A percentile compares a stretch with the other conserved stretches of the same genome.
phyloP scores from a whole-genome alignment of 1,140 invertebrate genomes.

The Parapsyche elsis region DNA sequence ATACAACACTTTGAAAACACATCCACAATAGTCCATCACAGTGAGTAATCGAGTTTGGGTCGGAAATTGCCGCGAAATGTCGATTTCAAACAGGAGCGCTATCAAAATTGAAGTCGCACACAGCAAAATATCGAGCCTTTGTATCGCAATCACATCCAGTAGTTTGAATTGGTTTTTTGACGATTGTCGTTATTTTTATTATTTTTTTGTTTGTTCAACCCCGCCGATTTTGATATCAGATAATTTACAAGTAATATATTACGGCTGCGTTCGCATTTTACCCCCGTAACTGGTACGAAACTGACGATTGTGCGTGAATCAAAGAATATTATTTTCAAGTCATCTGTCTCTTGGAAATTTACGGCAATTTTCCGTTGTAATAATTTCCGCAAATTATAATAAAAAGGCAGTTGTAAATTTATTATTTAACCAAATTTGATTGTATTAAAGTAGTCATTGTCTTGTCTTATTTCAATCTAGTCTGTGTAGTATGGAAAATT shows the following conservation, averaged over 20 bases:
- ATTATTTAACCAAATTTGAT: background rate
- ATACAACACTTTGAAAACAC: too few relatives aligned
- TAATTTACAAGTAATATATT: background rate
- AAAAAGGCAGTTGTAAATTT: background rate
- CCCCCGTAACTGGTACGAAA: conserved; percentile 29
- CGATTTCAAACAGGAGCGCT: background rate
- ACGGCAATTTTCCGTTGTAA: background rate
- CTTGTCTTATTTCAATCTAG: too few relatives aligned
- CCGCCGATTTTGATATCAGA: background rate
- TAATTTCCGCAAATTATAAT: too few relatives aligned
- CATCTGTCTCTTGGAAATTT: background rate
- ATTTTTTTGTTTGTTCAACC: background rate
- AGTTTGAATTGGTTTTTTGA: background rate
- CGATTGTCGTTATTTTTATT: background rate
- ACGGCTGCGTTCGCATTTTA: background rate
- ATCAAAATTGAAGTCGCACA: background rate
- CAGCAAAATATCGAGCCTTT: background rate
- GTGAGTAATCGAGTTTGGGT: background rate
- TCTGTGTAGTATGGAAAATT: too few relatives aligned
- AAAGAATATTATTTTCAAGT: background rate
- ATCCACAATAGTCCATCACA: background rate
- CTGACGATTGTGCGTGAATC: conserved; percentile 4
- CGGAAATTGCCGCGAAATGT: background rate
- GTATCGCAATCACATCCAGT: background rate
- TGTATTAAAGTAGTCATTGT: background rate